phyloP scores from a whole-genome alignment of 2,888 invertebrate genomes.

The Poecilobothrus nobilitatus region DNA sequence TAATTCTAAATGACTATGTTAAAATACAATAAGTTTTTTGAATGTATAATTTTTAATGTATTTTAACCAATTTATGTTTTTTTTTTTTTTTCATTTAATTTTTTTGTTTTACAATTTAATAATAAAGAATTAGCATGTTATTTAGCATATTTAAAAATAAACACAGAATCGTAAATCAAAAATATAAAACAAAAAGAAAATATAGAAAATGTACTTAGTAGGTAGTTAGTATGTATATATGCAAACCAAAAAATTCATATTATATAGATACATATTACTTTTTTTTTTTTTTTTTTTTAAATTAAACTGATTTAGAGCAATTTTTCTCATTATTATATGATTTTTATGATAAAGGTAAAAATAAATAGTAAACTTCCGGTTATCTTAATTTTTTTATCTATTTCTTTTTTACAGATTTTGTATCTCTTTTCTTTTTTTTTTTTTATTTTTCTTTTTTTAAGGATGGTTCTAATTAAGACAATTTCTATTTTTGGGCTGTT shows the following conservation, averaged over 20 bases:
- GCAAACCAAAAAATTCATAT: too few species aligned
- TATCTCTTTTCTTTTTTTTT: too few species aligned
- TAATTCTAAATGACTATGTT: too few species aligned
- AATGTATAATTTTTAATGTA: neutral
- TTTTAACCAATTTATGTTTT: neutral
- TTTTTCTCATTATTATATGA: neutral
- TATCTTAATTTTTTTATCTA: too few species aligned
- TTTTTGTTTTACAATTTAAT: neutral
- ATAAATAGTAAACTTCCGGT: too few species aligned
- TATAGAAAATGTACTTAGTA: neutral
- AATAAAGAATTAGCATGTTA: neutral
- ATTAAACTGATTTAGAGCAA: neutral
- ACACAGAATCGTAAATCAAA: neutral
- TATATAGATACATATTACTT: too few species aligned
- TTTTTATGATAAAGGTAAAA: neutral
- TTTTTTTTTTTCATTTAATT: neutral
- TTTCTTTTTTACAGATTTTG: too few species aligned
- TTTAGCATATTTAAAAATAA: neutral
- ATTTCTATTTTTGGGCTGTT: too few species aligned
- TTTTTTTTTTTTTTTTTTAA: too few species aligned
- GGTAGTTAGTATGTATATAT: neutral
- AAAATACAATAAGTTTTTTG: neutral
- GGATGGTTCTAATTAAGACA: too few species aligned
- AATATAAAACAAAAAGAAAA: neutral
- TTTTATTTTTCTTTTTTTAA: too few species aligned